Evolutionary conservation across 1,140 invertebrate species (phyloP).

Genomic region (Bathynomus jamesi): DNA sequence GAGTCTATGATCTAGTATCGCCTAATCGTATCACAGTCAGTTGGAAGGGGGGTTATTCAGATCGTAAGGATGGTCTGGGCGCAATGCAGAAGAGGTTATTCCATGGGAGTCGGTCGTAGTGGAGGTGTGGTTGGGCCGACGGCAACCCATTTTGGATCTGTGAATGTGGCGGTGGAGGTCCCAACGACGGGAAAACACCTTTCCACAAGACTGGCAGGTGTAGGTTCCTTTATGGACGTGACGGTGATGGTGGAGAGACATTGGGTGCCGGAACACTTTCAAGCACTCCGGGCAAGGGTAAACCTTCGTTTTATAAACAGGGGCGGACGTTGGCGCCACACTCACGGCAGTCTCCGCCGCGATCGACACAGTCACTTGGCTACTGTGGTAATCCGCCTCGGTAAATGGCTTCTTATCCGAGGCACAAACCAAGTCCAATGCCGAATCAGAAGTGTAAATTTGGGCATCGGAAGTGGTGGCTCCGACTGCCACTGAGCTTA

Average conservation of each 20-base stretch:
- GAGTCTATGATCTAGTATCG: constrained; percentile 35
- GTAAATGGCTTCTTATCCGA: constrained; percentile 3
- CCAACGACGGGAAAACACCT: constrained; percentile 38
- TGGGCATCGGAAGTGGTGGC: not conserved
- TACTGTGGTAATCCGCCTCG: constrained; percentile 4
- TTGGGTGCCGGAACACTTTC: constrained; percentile 39
- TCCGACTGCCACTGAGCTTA: not conserved
- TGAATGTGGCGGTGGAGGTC: constrained; percentile 39
- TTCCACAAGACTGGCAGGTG: constrained; percentile 39
- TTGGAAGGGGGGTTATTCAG: constrained; percentile 36
- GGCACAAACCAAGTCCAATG: not conserved
- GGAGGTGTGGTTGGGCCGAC: constrained; percentile 27
- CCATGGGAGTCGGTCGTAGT: constrained; percentile 9
- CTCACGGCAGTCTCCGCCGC: constrained; percentile 15
- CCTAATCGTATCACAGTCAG: constrained; percentile 35
- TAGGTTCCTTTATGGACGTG: constrained; percentile 39
- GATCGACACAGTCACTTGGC: constrained; percentile 6
- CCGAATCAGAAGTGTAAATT: not conserved
- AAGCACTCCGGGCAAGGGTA: constrained; percentile 39
- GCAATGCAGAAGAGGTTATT: constrained; percentile 18
- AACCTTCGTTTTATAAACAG: constrained; percentile 30
- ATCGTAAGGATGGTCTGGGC: constrained; percentile 27
- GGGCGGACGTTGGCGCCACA: constrained; percentile 14
- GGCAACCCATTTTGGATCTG: constrained; percentile 33
- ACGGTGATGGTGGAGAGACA: constrained; percentile 39